Conservation (phyloP, 2,888 invertebrate genomes). For the Temnothorax rugatulus region DNA sequence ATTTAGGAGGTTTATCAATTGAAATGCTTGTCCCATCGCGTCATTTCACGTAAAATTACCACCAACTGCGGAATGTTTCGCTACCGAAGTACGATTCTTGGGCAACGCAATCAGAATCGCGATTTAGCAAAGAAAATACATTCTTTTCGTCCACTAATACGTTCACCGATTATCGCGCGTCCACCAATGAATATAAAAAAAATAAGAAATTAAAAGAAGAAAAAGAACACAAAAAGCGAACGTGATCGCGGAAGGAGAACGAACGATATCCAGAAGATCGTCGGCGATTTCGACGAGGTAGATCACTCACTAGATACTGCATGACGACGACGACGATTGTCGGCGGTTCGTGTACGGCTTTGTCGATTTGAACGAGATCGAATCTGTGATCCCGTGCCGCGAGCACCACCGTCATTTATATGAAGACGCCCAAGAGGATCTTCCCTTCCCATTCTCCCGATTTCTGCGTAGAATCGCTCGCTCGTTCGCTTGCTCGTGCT, state of each 20-base stretch:
- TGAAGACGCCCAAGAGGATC: conserved; percentile 81
- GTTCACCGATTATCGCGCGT: neutral
- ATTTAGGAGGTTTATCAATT: neutral
- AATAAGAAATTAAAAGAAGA: neutral
- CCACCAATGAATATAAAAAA: neutral
- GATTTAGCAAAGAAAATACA: neutral
- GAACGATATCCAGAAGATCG: conserved; percentile 16
- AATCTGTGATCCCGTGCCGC: conserved; percentile 80
- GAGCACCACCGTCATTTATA: conserved; percentile 82
- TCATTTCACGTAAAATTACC: neutral
- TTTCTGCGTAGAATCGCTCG: conserved; percentile 74
- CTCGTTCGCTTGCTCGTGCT: conserved; percentile 60
- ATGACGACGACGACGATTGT: conserved; percentile 74
- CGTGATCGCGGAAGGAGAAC: neutral
- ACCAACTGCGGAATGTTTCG: neutral
- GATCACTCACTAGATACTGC: conserved; percentile 84
- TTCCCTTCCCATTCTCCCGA: conserved; percentile 82
- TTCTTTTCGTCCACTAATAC: neutral
- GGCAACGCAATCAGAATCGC: neutral
- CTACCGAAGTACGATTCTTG: neutral
- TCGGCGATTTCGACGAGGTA: conserved; percentile 19
- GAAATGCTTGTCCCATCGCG: conserved; percentile 2
- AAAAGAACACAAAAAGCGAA: neutral
- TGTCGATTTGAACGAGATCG: conserved; percentile 81
- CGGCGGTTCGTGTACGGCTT: conserved; percentile 62